A percentile compares a stretch with the other conserved stretches of the same genome.
Conservation (phyloP, 2,113 vertebrate genomes). For the Paramisgurnus dabryanus region DNA sequence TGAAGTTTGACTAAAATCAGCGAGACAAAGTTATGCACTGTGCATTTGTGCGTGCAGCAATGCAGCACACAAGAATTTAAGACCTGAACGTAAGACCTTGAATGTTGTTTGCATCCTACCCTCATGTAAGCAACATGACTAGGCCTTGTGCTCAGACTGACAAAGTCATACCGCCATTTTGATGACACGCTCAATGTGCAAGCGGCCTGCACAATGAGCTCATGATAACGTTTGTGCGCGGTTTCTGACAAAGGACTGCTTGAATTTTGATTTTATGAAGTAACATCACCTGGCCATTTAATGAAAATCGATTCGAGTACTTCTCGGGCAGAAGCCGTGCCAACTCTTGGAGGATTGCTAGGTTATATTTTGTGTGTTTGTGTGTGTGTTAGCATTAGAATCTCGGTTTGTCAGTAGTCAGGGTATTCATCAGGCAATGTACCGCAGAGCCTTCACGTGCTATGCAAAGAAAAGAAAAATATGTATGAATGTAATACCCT, state of each 20-base stretch:
- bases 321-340: conserved; percentile 85
- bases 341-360: conserved; percentile 84
- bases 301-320: conserved; percentile 73
- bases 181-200: conserved; percentile 87
- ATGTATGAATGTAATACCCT: conserved; percentile 62
- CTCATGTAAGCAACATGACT: conserved; percentile 90
- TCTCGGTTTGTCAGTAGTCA: conserved; percentile 69
- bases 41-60: conserved; percentile 66
- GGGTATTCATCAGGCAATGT: conserved; percentile 76
- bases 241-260: conserved; percentile 82
- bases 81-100: conserved; percentile 84
- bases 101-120: conserved; percentile 92
- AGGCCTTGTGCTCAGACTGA: conserved; percentile 85
- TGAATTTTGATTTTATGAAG: conserved; percentile 51
- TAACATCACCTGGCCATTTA: conserved; percentile 90
- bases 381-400: conserved; percentile 82
- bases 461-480: conserved; percentile 68
- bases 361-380: conserved; percentile 70
- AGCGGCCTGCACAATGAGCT: conserved; percentile 94
- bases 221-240: conserved; percentile 73
- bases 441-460: conserved; percentile 78
- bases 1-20: conserved; percentile 85
- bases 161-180: conserved; percentile 81
- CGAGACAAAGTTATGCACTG: conserved; percentile 73
- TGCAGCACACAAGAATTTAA: conserved; percentile 65